phyloP scores from a whole-genome alignment of 2,888 invertebrate genomes.

The Meliscaeva auricollis region DNA sequence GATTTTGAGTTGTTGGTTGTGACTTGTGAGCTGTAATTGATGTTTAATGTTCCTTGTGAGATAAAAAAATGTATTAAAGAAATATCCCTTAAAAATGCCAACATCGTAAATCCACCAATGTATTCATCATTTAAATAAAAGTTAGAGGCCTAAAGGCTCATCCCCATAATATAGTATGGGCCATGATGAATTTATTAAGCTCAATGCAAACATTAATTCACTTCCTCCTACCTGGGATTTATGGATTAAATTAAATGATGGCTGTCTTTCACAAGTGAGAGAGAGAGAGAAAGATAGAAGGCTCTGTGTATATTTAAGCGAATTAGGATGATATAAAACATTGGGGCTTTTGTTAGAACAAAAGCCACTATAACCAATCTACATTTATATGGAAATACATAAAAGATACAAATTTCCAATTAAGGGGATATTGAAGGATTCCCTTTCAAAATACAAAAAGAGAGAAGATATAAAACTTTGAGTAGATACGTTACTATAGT shows the following conservation, averaged over 20 bases:
- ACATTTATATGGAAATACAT: background rate
- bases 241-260: constrained; percentile 60
- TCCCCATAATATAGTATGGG: background rate
- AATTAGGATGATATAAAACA: constrained; percentile 18
- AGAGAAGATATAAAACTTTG: too few relatives aligned
- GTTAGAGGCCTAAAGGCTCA: background rate
- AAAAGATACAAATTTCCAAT: constrained; percentile 8
- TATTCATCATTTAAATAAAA: background rate
- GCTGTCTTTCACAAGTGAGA: constrained; percentile 5
- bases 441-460: too few relatives aligned
- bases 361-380: background rate
- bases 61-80: too few relatives aligned
- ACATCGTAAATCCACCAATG: background rate
- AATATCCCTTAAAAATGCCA: background rate
- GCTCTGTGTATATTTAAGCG: background rate
- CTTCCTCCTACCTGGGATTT: constrained; percentile 49
- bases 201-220: constrained; percentile 61
- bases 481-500: too few relatives aligned
- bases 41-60: too few relatives aligned
- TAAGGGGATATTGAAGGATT: constrained; percentile 15
- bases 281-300: too few relatives aligned
- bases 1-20: too few relatives aligned
- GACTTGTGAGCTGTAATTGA: too few relatives aligned
- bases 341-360: background rate
- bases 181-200: constrained; percentile 56